A percentile compares a stretch with the other conserved stretches of the same genome.
phyloP scores from a whole-genome alignment of 2,888 invertebrate genomes.

The Drosophila algonquin region DNA sequence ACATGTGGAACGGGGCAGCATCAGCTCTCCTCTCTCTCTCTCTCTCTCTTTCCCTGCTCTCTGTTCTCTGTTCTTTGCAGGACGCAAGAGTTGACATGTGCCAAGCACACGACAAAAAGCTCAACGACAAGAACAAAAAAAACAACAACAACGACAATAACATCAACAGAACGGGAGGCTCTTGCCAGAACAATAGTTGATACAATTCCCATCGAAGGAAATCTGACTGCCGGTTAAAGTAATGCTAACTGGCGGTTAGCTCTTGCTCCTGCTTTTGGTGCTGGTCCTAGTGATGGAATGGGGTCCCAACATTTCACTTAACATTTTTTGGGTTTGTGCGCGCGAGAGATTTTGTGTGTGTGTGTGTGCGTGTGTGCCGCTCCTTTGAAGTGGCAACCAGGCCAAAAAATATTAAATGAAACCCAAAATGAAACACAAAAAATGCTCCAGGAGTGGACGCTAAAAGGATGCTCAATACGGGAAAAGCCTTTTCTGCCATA shows the following conservation, averaged over 20 bases:
- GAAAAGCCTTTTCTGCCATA: slow-evolving; percentile 68
- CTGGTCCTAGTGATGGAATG: neutral
- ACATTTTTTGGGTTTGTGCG: slow-evolving; percentile 64
- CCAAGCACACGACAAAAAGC: slow-evolving; percentile 66
- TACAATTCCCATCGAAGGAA: slow-evolving; percentile 19
- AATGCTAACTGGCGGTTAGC: neutral
- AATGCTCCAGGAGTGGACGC: slow-evolving; percentile 30
- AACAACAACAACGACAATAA: neutral
- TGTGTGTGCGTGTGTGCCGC: slow-evolving; percentile 16
- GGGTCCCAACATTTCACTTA: slow-evolving; percentile 72
- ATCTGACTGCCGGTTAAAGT: neutral
- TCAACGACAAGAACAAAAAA: slow-evolving; percentile 2
- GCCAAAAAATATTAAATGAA: slow-evolving; percentile 77
- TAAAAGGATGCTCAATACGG: slow-evolving; percentile 71
- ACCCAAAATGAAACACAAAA: slow-evolving; percentile 61
- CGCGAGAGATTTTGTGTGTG: slow-evolving; percentile 22
- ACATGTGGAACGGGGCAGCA: neutral
- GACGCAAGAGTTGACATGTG: slow-evolving; percentile 66
- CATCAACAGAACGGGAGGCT: neutral
- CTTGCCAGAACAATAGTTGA: slow-evolving; percentile 22
- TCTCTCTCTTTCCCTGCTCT: too few relatives aligned
- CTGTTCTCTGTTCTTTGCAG: too few relatives aligned
- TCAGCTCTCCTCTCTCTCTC: too few relatives aligned
- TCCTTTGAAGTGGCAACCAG: slow-evolving; percentile 72
- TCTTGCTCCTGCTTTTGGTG: neutral